Evolutionary conservation across 2,113 vertebrate genomes (phyloP).

Genomic region (Ivindomyrus marchei): DNA sequence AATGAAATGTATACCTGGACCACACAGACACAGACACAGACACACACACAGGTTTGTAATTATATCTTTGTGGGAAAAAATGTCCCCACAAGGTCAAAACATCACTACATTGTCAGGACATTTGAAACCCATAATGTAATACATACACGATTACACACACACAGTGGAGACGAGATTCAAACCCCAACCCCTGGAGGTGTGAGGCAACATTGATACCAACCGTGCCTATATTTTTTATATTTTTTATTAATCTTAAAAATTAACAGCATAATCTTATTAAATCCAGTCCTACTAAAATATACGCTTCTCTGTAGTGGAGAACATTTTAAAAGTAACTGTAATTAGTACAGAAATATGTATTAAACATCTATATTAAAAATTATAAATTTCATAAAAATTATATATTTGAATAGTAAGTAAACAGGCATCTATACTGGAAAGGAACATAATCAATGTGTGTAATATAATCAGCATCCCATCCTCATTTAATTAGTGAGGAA

Average conservation of each 20-base stretch:
- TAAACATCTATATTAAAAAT: background rate
- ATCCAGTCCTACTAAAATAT: background rate
- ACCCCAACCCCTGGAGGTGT: background rate
- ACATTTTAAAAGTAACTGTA: background rate
- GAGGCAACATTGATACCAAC: background rate
- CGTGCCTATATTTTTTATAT: background rate
- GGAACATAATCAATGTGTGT: background rate
- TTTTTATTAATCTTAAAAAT: background rate
- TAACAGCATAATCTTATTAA: background rate
- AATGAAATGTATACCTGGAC: background rate
- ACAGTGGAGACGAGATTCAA: background rate
- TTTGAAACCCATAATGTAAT: background rate
- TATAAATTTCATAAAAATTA: background rate
- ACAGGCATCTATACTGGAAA: background rate
- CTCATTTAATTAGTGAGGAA: conserved; percentile 3
- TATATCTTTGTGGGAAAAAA: no score
- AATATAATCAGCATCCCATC: conserved; percentile 9
- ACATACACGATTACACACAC: background rate
- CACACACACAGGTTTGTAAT: background rate
- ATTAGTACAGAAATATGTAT: background rate
- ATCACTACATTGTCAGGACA: background rate
- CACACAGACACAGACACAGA: no score
- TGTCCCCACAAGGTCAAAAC: no score
- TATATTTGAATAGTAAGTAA: background rate
- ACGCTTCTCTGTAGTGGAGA: background rate